phyloP scores from a whole-genome alignment of 2,797 vertebrate genomes.

The Telmatherina bonti region DNA sequence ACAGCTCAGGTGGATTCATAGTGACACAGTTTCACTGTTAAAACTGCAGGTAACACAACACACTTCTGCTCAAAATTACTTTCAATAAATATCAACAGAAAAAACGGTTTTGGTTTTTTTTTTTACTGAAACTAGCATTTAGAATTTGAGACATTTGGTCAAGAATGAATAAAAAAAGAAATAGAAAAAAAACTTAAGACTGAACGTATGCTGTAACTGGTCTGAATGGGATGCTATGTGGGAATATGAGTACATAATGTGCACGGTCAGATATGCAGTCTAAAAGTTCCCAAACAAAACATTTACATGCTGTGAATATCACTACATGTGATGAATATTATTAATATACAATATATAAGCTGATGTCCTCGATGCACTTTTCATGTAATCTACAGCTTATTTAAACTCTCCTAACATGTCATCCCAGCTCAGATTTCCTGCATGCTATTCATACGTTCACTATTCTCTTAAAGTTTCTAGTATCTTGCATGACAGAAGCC shows the following conservation, averaged over 20 bases:
- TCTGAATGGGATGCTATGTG: neutral
- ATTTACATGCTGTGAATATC: neutral
- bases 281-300: neutral
- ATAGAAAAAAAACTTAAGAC: neutral
- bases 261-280: neutral
- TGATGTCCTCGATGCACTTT: neutral
- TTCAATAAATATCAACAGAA: neutral
- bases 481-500: too few relatives aligned
- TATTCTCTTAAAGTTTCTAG: too few relatives aligned
- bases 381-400: neutral
- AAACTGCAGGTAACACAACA: neutral
- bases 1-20: neutral
- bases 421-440: neutral
- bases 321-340: neutral
- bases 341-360: neutral
- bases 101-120: too few relatives aligned
- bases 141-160: neutral
- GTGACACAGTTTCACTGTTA: neutral
- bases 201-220: neutral
- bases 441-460: neutral
- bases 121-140: neutral
- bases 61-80: constrained; percentile 4
- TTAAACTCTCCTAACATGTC: neutral
- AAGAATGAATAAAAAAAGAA: neutral
- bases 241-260: neutral